Conservation (phyloP, 2,888 invertebrate genomes). For the Drosophila demipolita region DNA sequence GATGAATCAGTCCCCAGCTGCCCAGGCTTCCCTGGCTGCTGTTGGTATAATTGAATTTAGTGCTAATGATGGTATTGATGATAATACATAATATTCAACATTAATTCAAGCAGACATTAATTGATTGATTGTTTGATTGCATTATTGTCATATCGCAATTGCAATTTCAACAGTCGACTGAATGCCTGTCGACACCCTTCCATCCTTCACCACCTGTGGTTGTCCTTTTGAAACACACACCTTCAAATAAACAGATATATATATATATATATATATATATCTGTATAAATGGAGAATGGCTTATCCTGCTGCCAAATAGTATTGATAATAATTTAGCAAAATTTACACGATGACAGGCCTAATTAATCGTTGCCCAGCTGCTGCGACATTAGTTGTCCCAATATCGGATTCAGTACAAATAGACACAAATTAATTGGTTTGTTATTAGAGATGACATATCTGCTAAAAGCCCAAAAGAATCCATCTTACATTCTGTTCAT, state of each 20-base stretch:
- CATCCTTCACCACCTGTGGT: constrained; percentile 15
- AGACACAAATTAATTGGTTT: constrained; percentile 55
- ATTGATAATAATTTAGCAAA: constrained; percentile 73
- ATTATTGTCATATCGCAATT: constrained; percentile 78
- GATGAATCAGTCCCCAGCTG: constrained; percentile 7
- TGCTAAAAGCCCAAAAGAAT: constrained; percentile 6
- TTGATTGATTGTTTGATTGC: constrained; percentile 81
- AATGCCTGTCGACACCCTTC: not conserved
- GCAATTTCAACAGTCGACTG: constrained; percentile 49
- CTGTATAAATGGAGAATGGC: not conserved
- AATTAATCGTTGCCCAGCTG: constrained; percentile 61
- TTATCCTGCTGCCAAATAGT: constrained; percentile 43
- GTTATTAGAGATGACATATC: constrained; percentile 10
- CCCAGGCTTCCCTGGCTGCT: not conserved
- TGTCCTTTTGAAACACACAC: constrained; percentile 14
- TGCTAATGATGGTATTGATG: constrained; percentile 79
- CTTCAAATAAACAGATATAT: not conserved
- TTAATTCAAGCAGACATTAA: constrained; percentile 77
- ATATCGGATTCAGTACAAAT: constrained; percentile 18
- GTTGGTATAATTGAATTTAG: constrained; percentile 72
- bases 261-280: no score
- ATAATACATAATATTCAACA: constrained; percentile 73
- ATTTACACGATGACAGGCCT: constrained; percentile 74
- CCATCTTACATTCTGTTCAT: not conserved
- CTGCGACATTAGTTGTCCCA: constrained; percentile 7